These are phyloP conservation scores for Catocala sponsa DNA, from an alignment of 2,888 invertebrate genomes.

Conservation along the genomic window DNA sequence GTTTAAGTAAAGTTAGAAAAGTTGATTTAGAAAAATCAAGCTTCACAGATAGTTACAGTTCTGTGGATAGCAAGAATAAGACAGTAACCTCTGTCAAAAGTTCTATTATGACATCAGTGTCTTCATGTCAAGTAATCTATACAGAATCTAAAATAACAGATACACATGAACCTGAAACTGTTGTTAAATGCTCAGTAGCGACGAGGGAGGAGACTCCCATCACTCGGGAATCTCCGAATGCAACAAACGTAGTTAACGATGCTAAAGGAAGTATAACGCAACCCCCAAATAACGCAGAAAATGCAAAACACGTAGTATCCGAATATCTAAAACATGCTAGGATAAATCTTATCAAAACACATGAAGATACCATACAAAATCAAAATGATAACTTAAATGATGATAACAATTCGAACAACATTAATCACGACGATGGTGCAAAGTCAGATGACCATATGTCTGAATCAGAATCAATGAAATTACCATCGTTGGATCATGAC, in stretches of 20 bases:
- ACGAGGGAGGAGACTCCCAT: constrained; percentile 60
- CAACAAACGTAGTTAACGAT: constrained; percentile 53
- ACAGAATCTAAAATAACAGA: constrained; percentile 54
- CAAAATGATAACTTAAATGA: constrained; percentile 70
- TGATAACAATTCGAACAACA: constrained; percentile 63
- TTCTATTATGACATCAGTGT: constrained; percentile 48
- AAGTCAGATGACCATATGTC: constrained; percentile 65
- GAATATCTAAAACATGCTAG: constrained; percentile 90
- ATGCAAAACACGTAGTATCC: constrained; percentile 90
- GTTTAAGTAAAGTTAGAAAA: constrained; percentile 74
- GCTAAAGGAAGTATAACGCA: constrained; percentile 63
- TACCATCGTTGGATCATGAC: constrained; percentile 76
- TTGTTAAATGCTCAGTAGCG: constrained; percentile 40
- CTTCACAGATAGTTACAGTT: constrained; percentile 61
- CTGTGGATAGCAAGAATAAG: constrained; percentile 55
- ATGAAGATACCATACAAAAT: constrained; percentile 70
- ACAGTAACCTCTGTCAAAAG: constrained; percentile 48
- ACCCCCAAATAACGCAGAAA: constrained; percentile 74
- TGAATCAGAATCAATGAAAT: constrained; percentile 73
- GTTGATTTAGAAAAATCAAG: constrained; percentile 70
- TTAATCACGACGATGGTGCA: constrained; percentile 68
- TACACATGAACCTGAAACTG: constrained; percentile 53
- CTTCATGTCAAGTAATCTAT: constrained; percentile 48
- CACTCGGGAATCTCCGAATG: constrained; percentile 50
- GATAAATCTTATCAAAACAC: constrained; percentile 77